Base-by-base conservation (phyloP, 2,888 invertebrate genomes). In the Lasius fuliginosus region DNA sequence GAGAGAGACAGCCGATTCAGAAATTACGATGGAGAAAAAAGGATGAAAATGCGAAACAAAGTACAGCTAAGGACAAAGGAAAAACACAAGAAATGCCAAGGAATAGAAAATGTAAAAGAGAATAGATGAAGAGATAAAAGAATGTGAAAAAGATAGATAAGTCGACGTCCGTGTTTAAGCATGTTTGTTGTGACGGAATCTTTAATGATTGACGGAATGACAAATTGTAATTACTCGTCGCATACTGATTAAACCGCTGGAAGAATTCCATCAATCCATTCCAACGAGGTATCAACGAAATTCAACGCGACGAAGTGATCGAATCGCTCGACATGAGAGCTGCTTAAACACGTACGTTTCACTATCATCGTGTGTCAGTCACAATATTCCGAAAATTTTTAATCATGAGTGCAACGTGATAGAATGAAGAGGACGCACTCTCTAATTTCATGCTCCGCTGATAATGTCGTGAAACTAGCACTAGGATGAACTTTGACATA, bases 221-320 rank as follows among this genome's bases (percentile, higher is more conserved):
- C 83, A 81, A 71, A 68, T 69, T 46, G 71, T 53, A 67, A 60
- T 60, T 76, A 42, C 79, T 58, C 56, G 46, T 76, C 73, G 75
- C 81, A 40, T 65, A 74, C 82, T 85, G 89, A 91, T 87, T 90
- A 90, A 91, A 89, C 85, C 85, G 87, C 88, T 90, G 83, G 73
- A 71, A 71, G 75, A 33, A 62, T 86, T 67, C 76, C 73, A 90
- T 89, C 89, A 85, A 89, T 90, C 85, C 1, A 42, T 67, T 69
- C 27, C 73, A 36, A 53, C 81, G 84, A 83, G 65, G 36, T 85
- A 62, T 69, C 85, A 68, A 86, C 62, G 83, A 58, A 64, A 81
- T 83, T 73, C 60, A 30, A 67, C 69, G n/a, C 42, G 49, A 36
- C 36, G 42, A 18, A 11, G 12, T 69, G 40, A 62, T 65, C 30